Base-by-base conservation (phyloP, 2,113 vertebrate species). In the Tichodroma muraria region DNA sequence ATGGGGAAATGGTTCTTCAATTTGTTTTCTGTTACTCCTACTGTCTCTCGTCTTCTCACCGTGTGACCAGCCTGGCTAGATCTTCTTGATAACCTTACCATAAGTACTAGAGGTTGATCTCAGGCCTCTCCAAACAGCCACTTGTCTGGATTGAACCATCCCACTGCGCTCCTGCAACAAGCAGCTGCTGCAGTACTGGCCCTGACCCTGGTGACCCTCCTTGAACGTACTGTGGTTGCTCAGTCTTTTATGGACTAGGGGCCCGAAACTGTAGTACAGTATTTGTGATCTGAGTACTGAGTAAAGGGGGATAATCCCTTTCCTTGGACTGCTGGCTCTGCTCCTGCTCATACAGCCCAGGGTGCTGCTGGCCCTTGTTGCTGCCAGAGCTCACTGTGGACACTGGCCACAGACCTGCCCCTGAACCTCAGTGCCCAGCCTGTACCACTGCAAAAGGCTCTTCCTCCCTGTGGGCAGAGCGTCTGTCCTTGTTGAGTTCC, bases 81-180 rank as follows among this genome's bases (percentile, higher is more conserved):
- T 52, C 24, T 60, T 70, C 63, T 52, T 49, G 8, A 16, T 45
- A 47, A 72, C 12, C 3, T 68, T n/a, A 8, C 10, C 47, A 15
- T 2, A 35, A 18, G 16, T 54, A 15, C 3, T 38, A 49, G 37
- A 57, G 6, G 30, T 16, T 75, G 42, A 37, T 63, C 21, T 45
- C 37, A 27, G 25, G 5, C 52, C 4, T 78, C 17, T 6, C 20
- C 52, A 70, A 22, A 19, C 8, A 52, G 30, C 2, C 6, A 3
- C 4, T 69, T 83, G 53, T 65, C 47, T 56, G 22, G 9, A 30
- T 3, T 81, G 56, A 63, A 9, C 5, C n/a, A 10, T 40, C 15
- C 40, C 22, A 33, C 4, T 0, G 0, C 8, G 2, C 44, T 35
- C 37, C 27, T 44, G 47, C 16, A 30, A 7, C 8, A 12, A 52